Evolutionary conservation across 2,113 vertebrate genomes (phyloP), one percentile per base, ranked within the genome.

Genomic region (Opisthocomus hoazin): DNA sequence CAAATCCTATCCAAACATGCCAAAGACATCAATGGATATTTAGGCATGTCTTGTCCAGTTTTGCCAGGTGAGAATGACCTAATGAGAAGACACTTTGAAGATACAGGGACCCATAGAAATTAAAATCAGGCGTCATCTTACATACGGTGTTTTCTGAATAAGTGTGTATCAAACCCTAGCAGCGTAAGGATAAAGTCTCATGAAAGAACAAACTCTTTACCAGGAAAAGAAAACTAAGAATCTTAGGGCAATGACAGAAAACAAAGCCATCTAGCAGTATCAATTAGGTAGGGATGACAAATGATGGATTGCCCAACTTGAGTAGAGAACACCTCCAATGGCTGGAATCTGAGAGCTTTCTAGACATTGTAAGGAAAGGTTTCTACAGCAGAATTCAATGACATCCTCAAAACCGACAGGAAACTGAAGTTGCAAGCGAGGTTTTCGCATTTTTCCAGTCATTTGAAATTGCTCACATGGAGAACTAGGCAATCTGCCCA

Each of bases 181-280:
- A 57, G 60, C 0, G 1, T 23, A 75, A 45, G 7, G 12, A 39
- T 37, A 11, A 41, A 57, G 5, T 16, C 29, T 84, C 23, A 81
- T 17, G 11, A 70, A 74, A 79, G 32, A 68, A 9, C 5, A 14
- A 53, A 14, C 1, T 46, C 39, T 69, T 57, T 27, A 27, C 36
- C 6, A 60, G 0, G 0, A 79, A 82, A 83, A 45, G 12, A 16
- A 53, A 41, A 0, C 0, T 43, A 84, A 69, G 15, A 68, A 45
- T 56, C n/a, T 80, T 71, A 56, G 37, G 60, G 8, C 3, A 5
- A 24, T 12, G 26, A 83, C 39, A 69, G 41, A 66, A 88, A 73
- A 32, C 8, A 36, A 90, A 94, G 51, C 5, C 3, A 2, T 68
- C 29, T 27, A 77, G 5, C 17, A 61, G 21, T 6, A 58, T 54